Conservation (phyloP, 2,113 vertebrate genomes). For the Burhinus oedicnemus region DNA sequence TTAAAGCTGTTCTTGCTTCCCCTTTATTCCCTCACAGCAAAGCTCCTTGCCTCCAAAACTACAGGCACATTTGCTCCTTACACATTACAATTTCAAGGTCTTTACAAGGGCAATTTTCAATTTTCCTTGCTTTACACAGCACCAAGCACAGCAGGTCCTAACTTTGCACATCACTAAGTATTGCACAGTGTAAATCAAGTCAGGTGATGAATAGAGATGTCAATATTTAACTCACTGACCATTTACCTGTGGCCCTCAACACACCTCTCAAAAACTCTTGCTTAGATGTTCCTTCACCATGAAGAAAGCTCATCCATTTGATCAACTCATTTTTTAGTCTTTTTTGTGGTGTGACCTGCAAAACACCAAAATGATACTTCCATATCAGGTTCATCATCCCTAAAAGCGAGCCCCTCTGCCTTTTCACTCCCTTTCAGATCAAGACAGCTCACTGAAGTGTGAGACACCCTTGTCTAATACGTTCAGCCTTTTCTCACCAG, state of each 20-base stretch:
- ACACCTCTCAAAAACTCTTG: neutral
- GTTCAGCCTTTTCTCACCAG: neutral
- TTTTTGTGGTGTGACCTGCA: neutral
- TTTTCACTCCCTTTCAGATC: neutral
- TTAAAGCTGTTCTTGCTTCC: neutral
- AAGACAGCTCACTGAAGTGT: neutral
- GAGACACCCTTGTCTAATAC: neutral
- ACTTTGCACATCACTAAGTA: neutral
- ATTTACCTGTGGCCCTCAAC: neutral
- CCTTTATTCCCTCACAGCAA: neutral
- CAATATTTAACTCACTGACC: conserved; percentile 13
- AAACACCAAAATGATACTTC: neutral
- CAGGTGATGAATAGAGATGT: conserved; percentile 10
- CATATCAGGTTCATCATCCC: neutral
- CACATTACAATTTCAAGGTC: neutral
- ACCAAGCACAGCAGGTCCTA: neutral
- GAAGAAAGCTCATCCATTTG: neutral
- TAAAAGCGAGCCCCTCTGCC: neutral
- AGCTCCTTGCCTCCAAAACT: neutral
- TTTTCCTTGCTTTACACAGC: neutral
- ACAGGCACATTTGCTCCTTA: neutral
- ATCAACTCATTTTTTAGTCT: conserved; percentile 28
- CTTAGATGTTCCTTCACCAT: neutral
- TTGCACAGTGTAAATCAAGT: neutral
- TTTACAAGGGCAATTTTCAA: neutral